Conservation (phyloP, 2,888 invertebrate genomes). For the Drosophila pseudotalamancana region DNA sequence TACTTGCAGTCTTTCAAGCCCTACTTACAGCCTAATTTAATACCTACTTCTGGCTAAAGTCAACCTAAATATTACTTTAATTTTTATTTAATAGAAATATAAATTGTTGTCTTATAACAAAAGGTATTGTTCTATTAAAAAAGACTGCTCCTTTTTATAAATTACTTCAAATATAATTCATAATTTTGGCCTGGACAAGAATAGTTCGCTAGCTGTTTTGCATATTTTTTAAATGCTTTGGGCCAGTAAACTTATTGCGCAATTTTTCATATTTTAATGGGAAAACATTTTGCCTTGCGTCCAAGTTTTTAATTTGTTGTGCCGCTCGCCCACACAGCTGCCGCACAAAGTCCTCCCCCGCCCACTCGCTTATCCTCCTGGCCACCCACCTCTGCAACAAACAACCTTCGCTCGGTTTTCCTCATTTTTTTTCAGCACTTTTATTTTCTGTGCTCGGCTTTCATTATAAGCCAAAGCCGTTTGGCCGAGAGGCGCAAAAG, state of each 20-base stretch:
- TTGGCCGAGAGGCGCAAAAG: slow-evolving; percentile 76
- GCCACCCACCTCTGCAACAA: not conserved
- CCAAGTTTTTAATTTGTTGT: slow-evolving; percentile 76
- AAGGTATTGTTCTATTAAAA: not conserved
- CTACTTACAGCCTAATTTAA: too few species aligned
- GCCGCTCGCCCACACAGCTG: slow-evolving; percentile 52
- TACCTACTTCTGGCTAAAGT: too few species aligned
- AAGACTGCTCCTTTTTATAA: not conserved
- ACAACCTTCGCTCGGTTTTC: slow-evolving; percentile 40
- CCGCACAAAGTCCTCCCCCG: not conserved
- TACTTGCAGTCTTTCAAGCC: too few species aligned
- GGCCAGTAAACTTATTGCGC: slow-evolving; percentile 65
- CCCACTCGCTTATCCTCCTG: not conserved
- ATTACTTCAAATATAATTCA: slow-evolving; percentile 11
- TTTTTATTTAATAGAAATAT: too few species aligned
- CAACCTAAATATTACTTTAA: too few species aligned
- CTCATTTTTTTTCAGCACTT: slow-evolving; percentile 57
- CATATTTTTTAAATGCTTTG: slow-evolving; percentile 51
- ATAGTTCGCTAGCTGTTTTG: slow-evolving; percentile 29
- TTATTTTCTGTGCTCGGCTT: slow-evolving; percentile 54
- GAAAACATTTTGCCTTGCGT: slow-evolving; percentile 70
- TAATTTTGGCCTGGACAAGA: slow-evolving; percentile 4
- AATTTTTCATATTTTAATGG: slow-evolving; percentile 79
- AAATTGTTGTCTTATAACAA: not conserved
- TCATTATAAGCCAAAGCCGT: slow-evolving; percentile 73